phyloP scores from a whole-genome alignment of 92 coral and sea anemone genomes.

The Porites divaricata region DNA sequence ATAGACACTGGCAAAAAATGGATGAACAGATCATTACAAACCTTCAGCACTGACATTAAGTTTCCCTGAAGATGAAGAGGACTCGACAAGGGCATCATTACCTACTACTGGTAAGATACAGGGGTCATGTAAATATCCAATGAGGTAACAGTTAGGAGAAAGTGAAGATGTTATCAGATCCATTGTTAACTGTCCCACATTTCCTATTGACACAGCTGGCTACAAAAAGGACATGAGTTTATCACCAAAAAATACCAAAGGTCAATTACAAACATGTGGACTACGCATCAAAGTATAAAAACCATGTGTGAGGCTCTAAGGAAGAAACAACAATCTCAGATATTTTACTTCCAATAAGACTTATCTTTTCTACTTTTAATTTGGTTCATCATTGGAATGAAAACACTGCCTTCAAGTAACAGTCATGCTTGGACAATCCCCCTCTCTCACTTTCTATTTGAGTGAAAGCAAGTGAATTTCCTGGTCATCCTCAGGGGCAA shows the following conservation, averaged over 20 bases:
- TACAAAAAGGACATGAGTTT: slow-evolving; percentile 7
- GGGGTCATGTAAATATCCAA: slow-evolving; percentile 87
- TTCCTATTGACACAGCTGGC: slow-evolving; percentile 98
- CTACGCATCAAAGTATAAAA: too few species aligned
- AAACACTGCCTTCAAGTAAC: too few species aligned
- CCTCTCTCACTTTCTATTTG: too few species aligned
- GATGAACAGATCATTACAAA: slow-evolving; percentile 21
- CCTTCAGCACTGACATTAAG: slow-evolving; percentile 92
- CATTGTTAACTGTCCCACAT: slow-evolving; percentile 94
- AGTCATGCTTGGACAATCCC: too few species aligned
- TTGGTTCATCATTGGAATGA: too few species aligned
- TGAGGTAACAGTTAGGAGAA: slow-evolving; percentile 43
- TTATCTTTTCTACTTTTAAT: too few species aligned
- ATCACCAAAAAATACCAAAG: background rate
- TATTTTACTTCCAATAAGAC: too few species aligned
- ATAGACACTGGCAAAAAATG: background rate
- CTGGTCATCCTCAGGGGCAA: too few species aligned
- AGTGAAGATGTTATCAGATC: slow-evolving; percentile 83
- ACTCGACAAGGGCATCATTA: slow-evolving; percentile 87
- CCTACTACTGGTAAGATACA: slow-evolving; percentile 86
- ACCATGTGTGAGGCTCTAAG: too few species aligned
- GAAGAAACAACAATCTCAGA: too few species aligned
- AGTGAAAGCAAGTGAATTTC: too few species aligned
- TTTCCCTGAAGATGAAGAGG: slow-evolving; percentile 58
- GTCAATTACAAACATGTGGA: background rate